These are phyloP conservation scores for Scolanthus callimorphus DNA, from an alignment of 92 coral and sea anemone genomes.

Conservation along the genomic window DNA sequence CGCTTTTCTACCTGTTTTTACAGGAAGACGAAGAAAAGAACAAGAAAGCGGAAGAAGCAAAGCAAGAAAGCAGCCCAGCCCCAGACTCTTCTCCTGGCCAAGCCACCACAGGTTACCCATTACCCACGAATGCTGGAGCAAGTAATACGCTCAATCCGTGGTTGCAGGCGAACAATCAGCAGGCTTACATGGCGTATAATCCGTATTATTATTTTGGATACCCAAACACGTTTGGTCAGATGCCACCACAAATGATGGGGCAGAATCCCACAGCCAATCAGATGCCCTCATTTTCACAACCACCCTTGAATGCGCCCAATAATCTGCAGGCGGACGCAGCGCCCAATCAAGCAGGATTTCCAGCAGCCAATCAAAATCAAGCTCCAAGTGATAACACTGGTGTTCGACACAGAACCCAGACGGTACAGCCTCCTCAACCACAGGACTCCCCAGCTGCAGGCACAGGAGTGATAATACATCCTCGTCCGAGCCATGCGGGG, in stretches of 20 bases:
- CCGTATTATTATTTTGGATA: conserved; percentile 56
- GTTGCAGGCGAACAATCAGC: conserved; percentile 30
- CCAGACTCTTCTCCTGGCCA: conserved; percentile 13
- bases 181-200: conserved; percentile 36
- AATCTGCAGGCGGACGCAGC: background rate
- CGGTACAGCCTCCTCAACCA: conserved; percentile 10
- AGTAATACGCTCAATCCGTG: conserved; percentile 11
- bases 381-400: background rate
- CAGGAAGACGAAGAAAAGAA: conserved; percentile 75
- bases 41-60: conserved; percentile 22
- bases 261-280: conserved; percentile 19
- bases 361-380: conserved; percentile 14
- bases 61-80: conserved; percentile 7
- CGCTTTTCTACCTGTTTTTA: too few relatives aligned
- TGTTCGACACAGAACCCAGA: conserved; percentile 45
- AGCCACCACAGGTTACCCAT: conserved; percentile 8
- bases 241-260: conserved; percentile 11
- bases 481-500: conserved; percentile 54
- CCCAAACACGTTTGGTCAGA: conserved; percentile 24
- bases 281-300: conserved; percentile 1
- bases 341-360: background rate
- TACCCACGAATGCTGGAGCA: conserved; percentile 13
- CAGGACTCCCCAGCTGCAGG: conserved; percentile 6
- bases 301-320: conserved; percentile 9
- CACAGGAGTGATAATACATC: conserved; percentile 19